Evolutionary conservation across 1,140 invertebrate genomes (phyloP).

Genomic region (Rhopalosiphum padi): DNA sequence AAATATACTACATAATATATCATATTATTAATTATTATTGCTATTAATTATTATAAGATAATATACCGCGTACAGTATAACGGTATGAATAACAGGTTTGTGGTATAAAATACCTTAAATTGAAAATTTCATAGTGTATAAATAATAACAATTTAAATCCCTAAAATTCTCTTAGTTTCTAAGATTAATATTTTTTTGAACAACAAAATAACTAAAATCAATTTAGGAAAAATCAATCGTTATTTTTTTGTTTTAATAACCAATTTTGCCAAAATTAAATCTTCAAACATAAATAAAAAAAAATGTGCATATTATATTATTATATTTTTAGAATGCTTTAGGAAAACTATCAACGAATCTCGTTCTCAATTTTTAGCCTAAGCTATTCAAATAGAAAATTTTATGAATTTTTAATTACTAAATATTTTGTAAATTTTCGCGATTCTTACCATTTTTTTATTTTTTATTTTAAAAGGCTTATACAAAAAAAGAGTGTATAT

Average conservation of each 20-base stretch:
- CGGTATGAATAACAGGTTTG: neutral
- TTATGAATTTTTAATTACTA: too few species aligned
- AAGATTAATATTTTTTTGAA: neutral
- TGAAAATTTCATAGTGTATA: too few species aligned
- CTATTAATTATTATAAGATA: neutral
- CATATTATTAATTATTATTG: neutral
- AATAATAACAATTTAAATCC: neutral
- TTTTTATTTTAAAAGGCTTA: too few species aligned
- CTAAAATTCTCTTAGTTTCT: neutral
- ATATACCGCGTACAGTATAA: neutral
- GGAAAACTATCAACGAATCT: neutral
- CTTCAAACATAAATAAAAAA: neutral
- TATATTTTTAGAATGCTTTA: neutral
- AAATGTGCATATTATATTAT: neutral
- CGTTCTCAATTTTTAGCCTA: neutral
- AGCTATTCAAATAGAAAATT: neutral
- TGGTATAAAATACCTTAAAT: neutral
- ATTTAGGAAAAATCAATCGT: too few species aligned
- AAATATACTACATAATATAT: neutral
- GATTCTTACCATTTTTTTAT: too few species aligned
- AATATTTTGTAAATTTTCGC: too few species aligned
- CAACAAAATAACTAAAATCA: neutral
- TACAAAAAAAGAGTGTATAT: too few species aligned
- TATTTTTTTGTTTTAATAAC: neutral
- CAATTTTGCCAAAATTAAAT: neutral